phyloP scores from a whole-genome alignment of 2,888 invertebrate genomes.

The Cistogaster globosa region DNA sequence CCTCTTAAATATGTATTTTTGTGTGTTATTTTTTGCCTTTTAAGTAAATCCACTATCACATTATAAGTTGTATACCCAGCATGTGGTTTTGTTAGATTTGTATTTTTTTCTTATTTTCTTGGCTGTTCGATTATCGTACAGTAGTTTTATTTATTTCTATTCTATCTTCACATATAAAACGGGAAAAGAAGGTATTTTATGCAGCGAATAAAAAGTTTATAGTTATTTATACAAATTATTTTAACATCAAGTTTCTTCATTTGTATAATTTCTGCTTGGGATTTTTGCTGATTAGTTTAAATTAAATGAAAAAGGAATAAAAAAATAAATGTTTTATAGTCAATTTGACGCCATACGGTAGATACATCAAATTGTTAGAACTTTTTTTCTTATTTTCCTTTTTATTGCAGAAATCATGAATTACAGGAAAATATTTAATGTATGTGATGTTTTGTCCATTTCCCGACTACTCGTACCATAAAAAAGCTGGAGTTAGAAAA shows the following conservation, averaged over 20 bases:
- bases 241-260: constrained; percentile 57
- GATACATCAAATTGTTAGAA: neutral
- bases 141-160: constrained; percentile 54
- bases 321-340: constrained; percentile 38
- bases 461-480: too few relatives aligned
- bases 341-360: constrained; percentile 28
- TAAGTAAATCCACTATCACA: constrained; percentile 55
- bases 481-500: too few relatives aligned
- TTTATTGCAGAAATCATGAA: neutral
- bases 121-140: constrained; percentile 38
- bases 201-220: constrained; percentile 10
- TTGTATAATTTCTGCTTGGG: constrained; percentile 35
- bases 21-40: constrained; percentile 42
- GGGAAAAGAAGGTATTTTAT: neutral
- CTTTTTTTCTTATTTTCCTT: neutral
- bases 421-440: too few relatives aligned
- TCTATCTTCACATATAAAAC: constrained; percentile 25
- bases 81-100: constrained; percentile 60
- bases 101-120: constrained; percentile 21
- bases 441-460: too few relatives aligned
- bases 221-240: constrained; percentile 57
- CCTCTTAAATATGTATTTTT: constrained; percentile 17
- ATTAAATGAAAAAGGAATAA: constrained; percentile 5
- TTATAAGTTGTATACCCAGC: constrained; percentile 67
- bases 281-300: constrained; percentile 48